These are phyloP conservation scores for Agonum fuliginosum DNA, from an alignment of 2,888 invertebrate species.

Conservation along the genomic window DNA sequence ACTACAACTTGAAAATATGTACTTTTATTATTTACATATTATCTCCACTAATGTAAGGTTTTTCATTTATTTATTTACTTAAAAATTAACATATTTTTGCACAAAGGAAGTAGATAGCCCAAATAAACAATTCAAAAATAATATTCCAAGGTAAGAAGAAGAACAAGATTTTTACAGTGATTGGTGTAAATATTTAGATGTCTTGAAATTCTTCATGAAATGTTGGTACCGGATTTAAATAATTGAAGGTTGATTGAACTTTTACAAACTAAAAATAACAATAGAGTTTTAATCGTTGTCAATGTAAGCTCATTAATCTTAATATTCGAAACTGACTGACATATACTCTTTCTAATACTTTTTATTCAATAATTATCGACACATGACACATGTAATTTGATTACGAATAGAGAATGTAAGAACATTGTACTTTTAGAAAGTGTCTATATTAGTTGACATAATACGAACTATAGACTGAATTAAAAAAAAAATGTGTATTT, in stretches of 20 bases:
- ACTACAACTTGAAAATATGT: too few relatives aligned
- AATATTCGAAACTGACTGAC: not conserved
- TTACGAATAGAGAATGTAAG: not conserved
- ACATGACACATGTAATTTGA: not conserved
- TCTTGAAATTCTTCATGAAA: conserved; percentile 12
- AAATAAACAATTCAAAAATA: conserved; percentile 16
- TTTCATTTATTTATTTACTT: not conserved
- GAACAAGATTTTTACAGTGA: not conserved
- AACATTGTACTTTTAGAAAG: not conserved
- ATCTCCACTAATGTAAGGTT: not conserved
- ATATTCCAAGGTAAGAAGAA: conserved; percentile 16
- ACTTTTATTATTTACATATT: not conserved
- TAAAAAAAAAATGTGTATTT: too few relatives aligned
- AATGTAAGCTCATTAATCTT: conserved; percentile 23
- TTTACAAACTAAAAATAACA: conserved; percentile 6
- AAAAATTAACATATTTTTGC: not conserved
- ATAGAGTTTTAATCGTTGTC: not conserved
- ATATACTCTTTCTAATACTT: not conserved
- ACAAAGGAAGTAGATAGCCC: conserved; percentile 17
- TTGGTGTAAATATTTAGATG: conserved; percentile 12
- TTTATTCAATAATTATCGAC: not conserved
- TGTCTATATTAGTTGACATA: conserved; percentile 3
- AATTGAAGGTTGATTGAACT: conserved; percentile 51
- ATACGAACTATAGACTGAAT: too few relatives aligned
- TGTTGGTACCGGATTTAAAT: conserved; percentile 29